Evolutionary conservation across 2,113 vertebrate genomes (phyloP), one percentile per base, ranked within the genome.

Genomic region (Peromyscus maniculatus): DNA sequence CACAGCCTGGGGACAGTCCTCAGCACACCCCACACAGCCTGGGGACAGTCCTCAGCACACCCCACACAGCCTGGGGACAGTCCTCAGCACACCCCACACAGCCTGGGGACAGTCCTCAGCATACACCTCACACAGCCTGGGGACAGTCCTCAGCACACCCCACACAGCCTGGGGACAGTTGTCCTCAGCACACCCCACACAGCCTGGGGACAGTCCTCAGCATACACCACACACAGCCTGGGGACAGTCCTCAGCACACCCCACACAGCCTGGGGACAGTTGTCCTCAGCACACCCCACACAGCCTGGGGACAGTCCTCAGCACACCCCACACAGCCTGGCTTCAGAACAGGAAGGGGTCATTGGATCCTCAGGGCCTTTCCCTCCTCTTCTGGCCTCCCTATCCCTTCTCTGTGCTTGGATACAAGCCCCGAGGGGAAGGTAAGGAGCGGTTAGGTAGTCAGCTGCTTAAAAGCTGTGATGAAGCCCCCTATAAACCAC

Each of bases 401-500:
- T 5, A 4, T 46, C 19, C 75, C 13, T 83, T 49, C 31, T 8
- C 59, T 36, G 80, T 21, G n/a, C 64, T 13, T 74, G 5, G 3
- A 36, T 7, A 19, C 6, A 33, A 49, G 39, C 55, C 83, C 36
- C 8, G 4, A 78, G 94, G 82, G 92, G 66, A 39, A 13, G 57
- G 13, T 57, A 46, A 55, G 71, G 75, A 46, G 17, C 19, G 6
- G 28, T 86, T 55, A 67, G 91, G 64, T 46, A n/a, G 75, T 59
- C 82, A 66, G 82, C 57, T 26, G 0, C 80, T 96, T 77, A 16
- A 57, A 62, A 74, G 77, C 74, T 24, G 86, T 9, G 49, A 64
- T 74, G 91, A 84, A 96, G 57, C 49, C 17, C 55, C 59, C 87
- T 77, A 62, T 78, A 94, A 97, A 86, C 69, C 57, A 93, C 90